Percentiles rank a stretch among this genome's conserved stretches.
Conservation (phyloP, 2,113 vertebrate species). For the Misgurnus mizolepis region DNA sequence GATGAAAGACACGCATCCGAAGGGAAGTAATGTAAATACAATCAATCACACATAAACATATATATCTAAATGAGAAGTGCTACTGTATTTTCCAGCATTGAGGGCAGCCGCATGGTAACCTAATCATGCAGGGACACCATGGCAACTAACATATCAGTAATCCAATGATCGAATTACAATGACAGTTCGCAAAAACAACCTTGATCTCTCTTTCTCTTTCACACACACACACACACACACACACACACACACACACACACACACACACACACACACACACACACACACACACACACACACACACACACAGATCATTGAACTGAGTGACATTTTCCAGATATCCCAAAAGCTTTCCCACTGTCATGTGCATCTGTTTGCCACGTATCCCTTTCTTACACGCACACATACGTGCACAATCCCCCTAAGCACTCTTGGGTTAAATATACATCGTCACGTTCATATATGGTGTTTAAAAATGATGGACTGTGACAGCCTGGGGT, state of each 20-base stretch:
- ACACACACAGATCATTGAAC: not conserved
- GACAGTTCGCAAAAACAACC: constrained; percentile 40
- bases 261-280: too few species aligned
- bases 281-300: too few species aligned
- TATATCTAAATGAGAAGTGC: not conserved
- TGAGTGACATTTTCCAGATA: constrained; percentile 9
- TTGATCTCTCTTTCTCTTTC: constrained; percentile 2
- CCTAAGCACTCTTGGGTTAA: constrained; percentile 40
- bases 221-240: too few species aligned
- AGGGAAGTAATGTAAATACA: not conserved
- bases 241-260: too few species aligned
- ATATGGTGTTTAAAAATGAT: constrained; percentile 41
- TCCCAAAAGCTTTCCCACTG: constrained; percentile 25
- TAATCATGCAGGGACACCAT: constrained; percentile 59
- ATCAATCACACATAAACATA: not conserved
- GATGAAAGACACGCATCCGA: not conserved
- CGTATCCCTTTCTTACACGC: not conserved
- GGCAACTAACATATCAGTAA: constrained; percentile 59
- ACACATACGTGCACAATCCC: not conserved
- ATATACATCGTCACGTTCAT: constrained; percentile 46
- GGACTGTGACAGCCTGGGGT: constrained; percentile 33
- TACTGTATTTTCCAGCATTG: constrained; percentile 19
- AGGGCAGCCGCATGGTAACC: constrained; percentile 37
- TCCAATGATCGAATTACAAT: constrained; percentile 54
- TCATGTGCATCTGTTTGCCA: constrained; percentile 30